A percentile compares a stretch with the other conserved stretches of the same genome.
Conservation (phyloP, 2,113 vertebrate species). For the Hirundichthys speculiger region DNA sequence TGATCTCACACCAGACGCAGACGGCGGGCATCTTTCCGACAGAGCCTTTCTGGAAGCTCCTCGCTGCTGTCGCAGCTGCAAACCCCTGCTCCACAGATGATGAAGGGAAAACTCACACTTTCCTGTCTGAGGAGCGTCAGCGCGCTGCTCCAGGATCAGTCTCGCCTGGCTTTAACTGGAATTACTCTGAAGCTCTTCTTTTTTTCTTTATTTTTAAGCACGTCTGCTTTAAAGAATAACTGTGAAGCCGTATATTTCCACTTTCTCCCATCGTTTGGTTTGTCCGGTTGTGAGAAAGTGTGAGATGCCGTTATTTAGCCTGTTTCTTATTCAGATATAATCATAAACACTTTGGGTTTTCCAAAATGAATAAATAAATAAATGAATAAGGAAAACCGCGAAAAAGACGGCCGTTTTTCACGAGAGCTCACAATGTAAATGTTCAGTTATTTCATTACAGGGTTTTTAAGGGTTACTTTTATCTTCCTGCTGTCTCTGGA, state of each 20-base stretch:
- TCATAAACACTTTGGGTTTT: no score
- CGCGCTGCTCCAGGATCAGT: background rate
- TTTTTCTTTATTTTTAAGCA: background rate
- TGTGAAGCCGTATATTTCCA: conserved; percentile 28
- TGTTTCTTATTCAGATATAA: background rate
- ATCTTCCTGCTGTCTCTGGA: background rate
- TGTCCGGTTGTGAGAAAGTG: no score
- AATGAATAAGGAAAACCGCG: no score
- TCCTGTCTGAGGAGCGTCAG: conserved; percentile 4
- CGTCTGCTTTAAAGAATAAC: conserved; percentile 10
- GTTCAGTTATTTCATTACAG: background rate
- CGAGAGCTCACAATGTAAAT: background rate
- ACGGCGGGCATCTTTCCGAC: conserved; percentile 11
- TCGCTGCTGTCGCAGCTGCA: conserved; percentile 12
- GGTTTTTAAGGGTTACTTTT: no score
- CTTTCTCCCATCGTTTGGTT: no score
- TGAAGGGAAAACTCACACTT: background rate
- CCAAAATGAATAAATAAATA: no score
- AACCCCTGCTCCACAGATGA: conserved; percentile 22
- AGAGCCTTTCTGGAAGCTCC: conserved; percentile 28
- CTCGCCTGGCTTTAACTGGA: conserved; percentile 32
- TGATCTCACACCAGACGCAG: conserved; percentile 7
- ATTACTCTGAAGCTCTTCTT: conserved; percentile 4
- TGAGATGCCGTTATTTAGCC: background rate
- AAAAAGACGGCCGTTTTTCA: no score